These are phyloP conservation scores for Eupeodes latifasciatus DNA, from an alignment of 2,888 invertebrate species.

Conservation along the genomic window DNA sequence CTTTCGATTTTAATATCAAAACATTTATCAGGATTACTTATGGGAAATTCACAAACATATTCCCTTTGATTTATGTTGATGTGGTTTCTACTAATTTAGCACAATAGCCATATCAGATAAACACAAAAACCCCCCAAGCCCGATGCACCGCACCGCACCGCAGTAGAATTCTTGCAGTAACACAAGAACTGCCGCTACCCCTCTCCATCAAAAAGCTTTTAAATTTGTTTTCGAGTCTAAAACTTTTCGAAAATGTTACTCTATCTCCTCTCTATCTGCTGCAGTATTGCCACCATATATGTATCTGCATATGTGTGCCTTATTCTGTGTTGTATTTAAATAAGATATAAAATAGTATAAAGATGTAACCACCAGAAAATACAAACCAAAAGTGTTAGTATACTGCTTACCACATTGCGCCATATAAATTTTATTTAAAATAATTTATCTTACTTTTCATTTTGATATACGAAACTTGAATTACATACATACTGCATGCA, in stretches of 20 bases:
- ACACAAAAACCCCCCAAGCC: conserved; percentile 39
- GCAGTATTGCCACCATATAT: background rate
- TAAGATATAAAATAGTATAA: conserved; percentile 46
- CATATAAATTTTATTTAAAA: conserved; percentile 73
- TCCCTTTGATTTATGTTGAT: conserved; percentile 66
- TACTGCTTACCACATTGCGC: conserved; percentile 37
- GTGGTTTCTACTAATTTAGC: conserved; percentile 70
- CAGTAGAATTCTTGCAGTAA: too few species aligned
- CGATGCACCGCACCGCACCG: too few species aligned
- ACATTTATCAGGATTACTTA: conserved; percentile 68
- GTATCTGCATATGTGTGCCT: background rate
- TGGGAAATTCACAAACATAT: conserved; percentile 12
- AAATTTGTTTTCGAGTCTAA: conserved; percentile 31
- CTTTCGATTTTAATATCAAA: conserved; percentile 58
- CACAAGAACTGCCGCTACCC: background rate
- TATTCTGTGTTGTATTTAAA: conserved; percentile 20
- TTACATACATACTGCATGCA: background rate
- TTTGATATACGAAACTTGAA: conserved; percentile 16
- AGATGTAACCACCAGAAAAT: conserved; percentile 50
- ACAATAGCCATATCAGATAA: conserved; percentile 63
- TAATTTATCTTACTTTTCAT: conserved; percentile 71
- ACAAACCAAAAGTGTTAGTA: background rate
- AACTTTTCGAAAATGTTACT: background rate
- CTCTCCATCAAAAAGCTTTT: conserved; percentile 31
- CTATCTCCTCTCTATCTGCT: too few species aligned